A percentile compares a stretch with the other conserved stretches of the same genome.
Evolutionary conservation across 2,888 invertebrate genomes (phyloP).

Genomic region (Heteropelma amictum): DNA sequence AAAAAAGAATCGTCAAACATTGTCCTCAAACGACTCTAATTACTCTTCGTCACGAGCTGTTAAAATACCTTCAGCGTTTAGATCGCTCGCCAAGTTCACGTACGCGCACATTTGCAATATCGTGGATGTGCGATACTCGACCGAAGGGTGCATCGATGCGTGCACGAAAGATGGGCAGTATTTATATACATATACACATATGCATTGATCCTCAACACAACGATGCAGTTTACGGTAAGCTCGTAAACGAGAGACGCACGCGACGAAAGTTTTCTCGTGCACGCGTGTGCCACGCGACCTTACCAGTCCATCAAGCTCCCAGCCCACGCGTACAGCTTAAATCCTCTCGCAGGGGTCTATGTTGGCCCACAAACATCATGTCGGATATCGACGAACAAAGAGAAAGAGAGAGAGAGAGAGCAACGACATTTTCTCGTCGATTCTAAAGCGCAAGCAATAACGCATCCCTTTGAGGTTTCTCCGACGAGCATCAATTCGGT

Average conservation of each 20-base stretch:
- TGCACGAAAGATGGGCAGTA: conserved; percentile 61
- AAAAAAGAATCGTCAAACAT: neutral
- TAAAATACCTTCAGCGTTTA: conserved; percentile 49
- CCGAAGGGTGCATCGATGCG: conserved; percentile 63
- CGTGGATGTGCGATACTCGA: conserved; percentile 9
- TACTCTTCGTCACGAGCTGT: conserved; percentile 34
- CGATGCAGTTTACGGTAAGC: conserved; percentile 50
- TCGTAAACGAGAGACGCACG: conserved; percentile 64
- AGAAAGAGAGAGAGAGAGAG: neutral
- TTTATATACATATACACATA: neutral
- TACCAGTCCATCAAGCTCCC: conserved; percentile 31
- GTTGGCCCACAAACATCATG: conserved; percentile 5
- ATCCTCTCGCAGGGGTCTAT: conserved; percentile 3
- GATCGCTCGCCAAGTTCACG: neutral
- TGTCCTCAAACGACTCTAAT: conserved; percentile 10
- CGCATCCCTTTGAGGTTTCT: conserved; percentile 11
- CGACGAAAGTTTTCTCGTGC: conserved; percentile 59
- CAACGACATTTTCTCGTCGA: conserved; percentile 5
- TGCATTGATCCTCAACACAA: conserved; percentile 38
- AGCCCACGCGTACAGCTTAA: conserved; percentile 3
- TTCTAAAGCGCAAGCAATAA: conserved; percentile 18
- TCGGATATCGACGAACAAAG: conserved; percentile 11
- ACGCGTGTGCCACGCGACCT: conserved; percentile 70
- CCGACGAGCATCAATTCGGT: conserved; percentile 15
- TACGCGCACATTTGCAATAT: neutral